Conservation (phyloP, 2,113 vertebrate genomes). For the Corythaeola cristata region DNA sequence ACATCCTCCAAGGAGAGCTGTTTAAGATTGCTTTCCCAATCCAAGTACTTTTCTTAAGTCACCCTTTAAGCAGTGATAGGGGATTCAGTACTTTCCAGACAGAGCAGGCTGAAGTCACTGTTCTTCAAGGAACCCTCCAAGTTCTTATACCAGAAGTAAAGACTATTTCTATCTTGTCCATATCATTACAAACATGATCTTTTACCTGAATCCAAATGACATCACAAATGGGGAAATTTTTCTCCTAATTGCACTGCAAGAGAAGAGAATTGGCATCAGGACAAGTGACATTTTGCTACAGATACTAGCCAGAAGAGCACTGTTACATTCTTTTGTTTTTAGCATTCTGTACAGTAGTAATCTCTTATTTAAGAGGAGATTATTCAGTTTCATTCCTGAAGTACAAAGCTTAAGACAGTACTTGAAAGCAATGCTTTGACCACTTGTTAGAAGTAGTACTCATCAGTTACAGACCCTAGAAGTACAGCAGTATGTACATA, state of each 20-base stretch:
- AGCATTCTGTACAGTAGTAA: background rate
- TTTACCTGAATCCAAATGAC: conserved; percentile 93
- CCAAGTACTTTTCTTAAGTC: background rate
- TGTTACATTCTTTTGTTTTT: background rate
- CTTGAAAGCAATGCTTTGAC: background rate
- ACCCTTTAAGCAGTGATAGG: background rate
- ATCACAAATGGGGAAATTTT: conserved; percentile 80
- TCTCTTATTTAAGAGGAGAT: background rate
- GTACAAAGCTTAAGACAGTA: background rate
- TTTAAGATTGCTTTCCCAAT: background rate
- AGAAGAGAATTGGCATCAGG: conserved; percentile 23
- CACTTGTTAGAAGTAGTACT: background rate
- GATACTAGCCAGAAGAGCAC: background rate
- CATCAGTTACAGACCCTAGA: background rate
- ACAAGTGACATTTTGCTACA: background rate
- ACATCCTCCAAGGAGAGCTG: no score
- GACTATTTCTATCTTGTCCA: background rate
- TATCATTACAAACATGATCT: background rate
- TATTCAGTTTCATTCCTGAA: background rate
- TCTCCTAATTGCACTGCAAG: conserved; percentile 75
- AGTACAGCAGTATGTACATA: background rate
- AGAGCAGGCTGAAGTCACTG: background rate
- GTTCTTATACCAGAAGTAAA: background rate
- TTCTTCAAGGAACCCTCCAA: background rate
- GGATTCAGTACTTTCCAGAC: background rate